phyloP scores from a whole-genome alignment of 2,888 invertebrate species.

The Drosophila ochracea region DNA sequence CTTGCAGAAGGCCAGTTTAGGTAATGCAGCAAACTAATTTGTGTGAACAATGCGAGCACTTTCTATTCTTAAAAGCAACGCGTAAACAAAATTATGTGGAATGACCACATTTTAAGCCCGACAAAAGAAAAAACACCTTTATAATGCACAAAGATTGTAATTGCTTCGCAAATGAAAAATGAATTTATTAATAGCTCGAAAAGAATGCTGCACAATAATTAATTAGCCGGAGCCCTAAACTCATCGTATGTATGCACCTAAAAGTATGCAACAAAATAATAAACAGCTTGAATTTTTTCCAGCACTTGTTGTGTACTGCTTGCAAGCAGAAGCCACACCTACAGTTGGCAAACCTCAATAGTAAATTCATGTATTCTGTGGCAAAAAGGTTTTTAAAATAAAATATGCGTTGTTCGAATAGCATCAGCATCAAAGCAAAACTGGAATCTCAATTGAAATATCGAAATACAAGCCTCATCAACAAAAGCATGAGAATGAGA shows the following conservation, averaged over 20 bases:
- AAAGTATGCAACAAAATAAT: background rate
- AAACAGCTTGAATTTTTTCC: background rate
- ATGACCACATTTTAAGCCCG: background rate
- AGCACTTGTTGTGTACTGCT: background rate
- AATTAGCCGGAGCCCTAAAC: background rate
- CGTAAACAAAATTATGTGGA: background rate
- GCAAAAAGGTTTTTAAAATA: conserved; percentile 20
- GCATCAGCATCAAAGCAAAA: conserved; percentile 15
- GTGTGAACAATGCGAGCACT: background rate
- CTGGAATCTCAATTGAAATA: conserved; percentile 33
- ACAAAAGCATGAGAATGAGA: conserved; percentile 21
- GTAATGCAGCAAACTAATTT: background rate
- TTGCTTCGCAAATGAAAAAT: background rate
- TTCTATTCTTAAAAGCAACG: background rate
- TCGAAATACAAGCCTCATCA: conserved; percentile 55
- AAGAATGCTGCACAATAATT: background rate
- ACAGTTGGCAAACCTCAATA: background rate
- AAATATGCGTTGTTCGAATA: conserved; percentile 21
- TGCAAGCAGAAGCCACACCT: background rate
- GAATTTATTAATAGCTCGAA: background rate
- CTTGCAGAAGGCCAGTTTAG: background rate
- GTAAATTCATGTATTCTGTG: background rate
- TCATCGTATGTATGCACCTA: background rate
- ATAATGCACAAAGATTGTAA: background rate
- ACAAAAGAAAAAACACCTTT: background rate